Evolutionary conservation across 2,113 vertebrate species (phyloP), one percentile per base, ranked within the genome.

Genomic region (Toxostoma redivivum): DNA sequence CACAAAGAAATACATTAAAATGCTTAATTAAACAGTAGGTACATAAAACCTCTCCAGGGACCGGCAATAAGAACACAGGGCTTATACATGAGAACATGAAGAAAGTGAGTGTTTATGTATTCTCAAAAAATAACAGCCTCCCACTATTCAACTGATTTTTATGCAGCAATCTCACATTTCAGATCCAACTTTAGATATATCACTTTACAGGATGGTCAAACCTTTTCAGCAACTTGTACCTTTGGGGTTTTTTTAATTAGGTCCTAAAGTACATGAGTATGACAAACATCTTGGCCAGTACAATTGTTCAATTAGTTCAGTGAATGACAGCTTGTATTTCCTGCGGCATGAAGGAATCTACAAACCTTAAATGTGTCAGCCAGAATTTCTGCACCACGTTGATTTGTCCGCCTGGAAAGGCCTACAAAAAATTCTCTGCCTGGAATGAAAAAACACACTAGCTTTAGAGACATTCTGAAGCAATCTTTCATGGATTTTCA

Each of bases 361-460:
- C 98, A 97, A 97, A 99, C 99, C 99, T 99, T 99, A 96, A 99
- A 99, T 22, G 98, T 98, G 96, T 99, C 99, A 72, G 99, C 99
- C 88, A 99, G 97, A 96, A 99, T 99, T 98, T 99, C 99, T 48
- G 99, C 99, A 96, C 99, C 99, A 97, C 99, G 98, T 95, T 99
- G 99, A 98, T 99, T 99, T 94, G 99, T 99, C 93, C 99, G 97
- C 96, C 98, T 99, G 80, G 99, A 99, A 93, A 99, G 99, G 50
- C 99, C 99, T 96, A 99, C 99, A 48, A 99, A 99, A 97, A 99
- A 99, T 97, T 99, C 99, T 97, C 98, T 98, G 92, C 99, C 99
- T 99, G 78, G 48, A 94, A 85, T 60, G 12, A 95, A 92, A 80
- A 96, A 90, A 17, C 12, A 81, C 60, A 24, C 9, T 30, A 84